A percentile compares a stretch with the other conserved stretches of the same genome.
Evolutionary conservation across 2,888 invertebrate species (phyloP).

Genomic region (Crocallis elinguaria): DNA sequence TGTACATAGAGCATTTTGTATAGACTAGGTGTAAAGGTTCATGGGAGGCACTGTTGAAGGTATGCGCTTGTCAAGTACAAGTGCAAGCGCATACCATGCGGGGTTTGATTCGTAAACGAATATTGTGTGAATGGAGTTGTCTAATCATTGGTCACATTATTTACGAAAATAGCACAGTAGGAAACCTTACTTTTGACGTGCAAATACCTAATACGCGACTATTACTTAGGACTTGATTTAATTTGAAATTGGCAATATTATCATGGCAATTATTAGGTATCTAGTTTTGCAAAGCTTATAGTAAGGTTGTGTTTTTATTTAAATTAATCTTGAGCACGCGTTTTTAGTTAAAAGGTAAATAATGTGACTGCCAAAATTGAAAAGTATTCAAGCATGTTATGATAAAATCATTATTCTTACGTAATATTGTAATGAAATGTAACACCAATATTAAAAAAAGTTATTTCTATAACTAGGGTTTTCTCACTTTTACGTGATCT

Average conservation of each 20-base stretch:
- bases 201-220: background rate
- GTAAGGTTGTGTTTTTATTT: background rate
- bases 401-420: slow-evolving; percentile 51
- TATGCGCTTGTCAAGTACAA: slow-evolving; percentile 51
- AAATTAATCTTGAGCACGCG: background rate
- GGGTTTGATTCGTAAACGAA: slow-evolving; percentile 53
- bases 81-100: no score
- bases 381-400: slow-evolving; percentile 69
- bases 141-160: slow-evolving; percentile 59
- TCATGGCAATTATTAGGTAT: background rate
- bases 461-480: no score
- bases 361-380: slow-evolving; percentile 74
- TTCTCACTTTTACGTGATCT: background rate
- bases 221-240: background rate
- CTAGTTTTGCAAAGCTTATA: background rate
- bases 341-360: slow-evolving; percentile 39
- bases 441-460: slow-evolving; percentile 17
- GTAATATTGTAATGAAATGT: slow-evolving; percentile 31
- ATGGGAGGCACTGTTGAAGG: slow-evolving; percentile 36
- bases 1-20: slow-evolving; percentile 68
- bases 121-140: slow-evolving; percentile 40
- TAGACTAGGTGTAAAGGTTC: slow-evolving; percentile 53
- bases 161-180: slow-evolving; percentile 37
- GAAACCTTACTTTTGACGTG: background rate
- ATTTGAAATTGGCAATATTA: background rate